These are phyloP conservation scores for Sussaba pulchella DNA, from an alignment of 2,888 invertebrate species.

Conservation along the genomic window DNA sequence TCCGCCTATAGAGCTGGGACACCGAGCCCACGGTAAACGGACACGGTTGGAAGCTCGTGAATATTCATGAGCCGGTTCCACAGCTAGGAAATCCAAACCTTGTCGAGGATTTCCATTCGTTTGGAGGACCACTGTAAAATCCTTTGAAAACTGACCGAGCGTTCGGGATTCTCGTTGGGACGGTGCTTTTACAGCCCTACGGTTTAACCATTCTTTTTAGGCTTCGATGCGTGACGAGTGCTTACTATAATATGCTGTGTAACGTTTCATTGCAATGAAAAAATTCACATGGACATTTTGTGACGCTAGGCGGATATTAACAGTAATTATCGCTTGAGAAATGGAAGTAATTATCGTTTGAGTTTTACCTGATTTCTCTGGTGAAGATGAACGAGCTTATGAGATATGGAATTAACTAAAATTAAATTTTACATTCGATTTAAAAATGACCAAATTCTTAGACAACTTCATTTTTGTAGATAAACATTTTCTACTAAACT, in stretches of 20 bases:
- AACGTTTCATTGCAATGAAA: neutral
- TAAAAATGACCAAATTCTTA: too few species aligned
- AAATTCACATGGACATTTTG: too few species aligned
- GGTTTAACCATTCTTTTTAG: neutral
- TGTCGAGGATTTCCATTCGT: constrained; percentile 14
- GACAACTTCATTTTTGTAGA: too few species aligned
- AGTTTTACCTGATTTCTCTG: too few species aligned
- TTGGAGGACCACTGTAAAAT: constrained; percentile 3
- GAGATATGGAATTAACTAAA: too few species aligned
- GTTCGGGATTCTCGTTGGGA: constrained; percentile 7
- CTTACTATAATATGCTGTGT: neutral
- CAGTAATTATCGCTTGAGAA: too few species aligned
- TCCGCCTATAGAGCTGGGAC: constrained; percentile 22
- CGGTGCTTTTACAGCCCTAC: neutral
- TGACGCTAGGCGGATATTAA: too few species aligned
- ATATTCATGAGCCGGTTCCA: constrained; percentile 56
- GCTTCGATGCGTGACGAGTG: neutral
- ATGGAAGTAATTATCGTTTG: too few species aligned
- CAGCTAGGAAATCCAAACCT: constrained; percentile 8
- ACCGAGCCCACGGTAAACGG: constrained; percentile 30
- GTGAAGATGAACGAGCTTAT: too few species aligned
- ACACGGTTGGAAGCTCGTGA: constrained; percentile 27
- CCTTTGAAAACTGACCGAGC: constrained; percentile 48
- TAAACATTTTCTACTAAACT: too few species aligned
- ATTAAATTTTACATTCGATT: too few species aligned